A percentile compares a stretch with the other conserved stretches of the same genome.
These are phyloP conservation scores for Gryllus bimaculatus DNA, from an alignment of 1,140 invertebrate species.

Conservation along the genomic window DNA sequence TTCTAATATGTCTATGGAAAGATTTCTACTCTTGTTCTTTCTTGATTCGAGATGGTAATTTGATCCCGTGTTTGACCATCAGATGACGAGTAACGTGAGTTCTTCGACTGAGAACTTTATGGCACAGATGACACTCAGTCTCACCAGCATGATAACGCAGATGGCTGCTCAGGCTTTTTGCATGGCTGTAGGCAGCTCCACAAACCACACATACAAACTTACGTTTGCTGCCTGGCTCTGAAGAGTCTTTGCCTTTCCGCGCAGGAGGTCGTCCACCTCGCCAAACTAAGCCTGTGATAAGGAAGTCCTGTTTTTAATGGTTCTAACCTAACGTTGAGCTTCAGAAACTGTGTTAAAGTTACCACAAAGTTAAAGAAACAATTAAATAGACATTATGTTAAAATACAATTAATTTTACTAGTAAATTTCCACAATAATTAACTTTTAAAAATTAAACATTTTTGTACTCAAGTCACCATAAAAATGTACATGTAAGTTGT, in stretches of 20 bases:
- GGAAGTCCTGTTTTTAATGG: too few species aligned
- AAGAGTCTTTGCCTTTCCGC: neutral
- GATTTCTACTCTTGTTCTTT: neutral
- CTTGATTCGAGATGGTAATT: neutral
- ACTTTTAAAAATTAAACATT: too few species aligned
- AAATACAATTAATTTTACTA: too few species aligned
- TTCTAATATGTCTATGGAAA: too few species aligned
- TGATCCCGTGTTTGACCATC: constrained; percentile 9
- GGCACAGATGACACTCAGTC: constrained; percentile 26
- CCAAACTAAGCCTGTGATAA: neutral
- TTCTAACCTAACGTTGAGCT: too few species aligned
- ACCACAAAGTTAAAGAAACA: too few species aligned
- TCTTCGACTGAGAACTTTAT: constrained; percentile 18
- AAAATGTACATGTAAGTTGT: too few species aligned
- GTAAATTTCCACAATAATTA: too few species aligned
- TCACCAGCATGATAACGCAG: constrained; percentile 43
- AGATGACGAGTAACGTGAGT: constrained; percentile 15
- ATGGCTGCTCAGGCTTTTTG: constrained; percentile 42
- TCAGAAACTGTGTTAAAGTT: too few species aligned
- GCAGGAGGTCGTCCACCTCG: neutral
- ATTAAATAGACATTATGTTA: too few species aligned
- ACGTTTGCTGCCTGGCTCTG: neutral
- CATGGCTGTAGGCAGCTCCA: constrained; percentile 42
- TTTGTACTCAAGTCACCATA: too few species aligned
- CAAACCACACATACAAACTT: constrained; percentile 28